phyloP scores from a whole-genome alignment of 2,113 vertebrate genomes.

The Cebidichthys violaceus region DNA sequence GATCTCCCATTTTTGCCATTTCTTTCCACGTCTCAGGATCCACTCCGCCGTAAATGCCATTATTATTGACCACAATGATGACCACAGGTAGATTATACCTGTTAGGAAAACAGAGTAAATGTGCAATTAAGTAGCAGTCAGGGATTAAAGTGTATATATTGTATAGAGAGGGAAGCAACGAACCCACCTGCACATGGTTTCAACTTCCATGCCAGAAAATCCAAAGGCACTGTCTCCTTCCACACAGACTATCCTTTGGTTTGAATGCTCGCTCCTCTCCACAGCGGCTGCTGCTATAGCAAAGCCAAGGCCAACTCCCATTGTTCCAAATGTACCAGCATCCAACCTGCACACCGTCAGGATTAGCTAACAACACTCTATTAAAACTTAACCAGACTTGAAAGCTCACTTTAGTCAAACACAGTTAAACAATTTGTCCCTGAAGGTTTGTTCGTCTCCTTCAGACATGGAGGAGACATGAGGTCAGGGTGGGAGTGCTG shows the following conservation, averaged over 20 bases:
- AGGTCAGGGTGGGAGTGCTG: background rate
- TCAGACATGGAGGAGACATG: background rate
- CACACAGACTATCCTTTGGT: conserved; percentile 88
- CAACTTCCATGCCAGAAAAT: conserved; percentile 98
- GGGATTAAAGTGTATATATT: background rate
- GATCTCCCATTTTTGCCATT: conserved; percentile 86
- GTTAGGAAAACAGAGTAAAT: conserved; percentile 14
- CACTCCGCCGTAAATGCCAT: conserved; percentile 95
- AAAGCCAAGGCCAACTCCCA: conserved; percentile 97
- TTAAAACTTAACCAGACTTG: background rate
- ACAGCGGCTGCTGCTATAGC: conserved; percentile 92
- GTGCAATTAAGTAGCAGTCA: background rate
- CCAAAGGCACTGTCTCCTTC: conserved; percentile 98
- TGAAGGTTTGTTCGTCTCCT: background rate
- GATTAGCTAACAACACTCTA: conserved; percentile 19
- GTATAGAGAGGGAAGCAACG: background rate
- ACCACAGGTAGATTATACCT: conserved; percentile 94
- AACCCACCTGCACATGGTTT: conserved; percentile 95
- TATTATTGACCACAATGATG: conserved; percentile 95
- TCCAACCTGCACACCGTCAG: conserved; percentile 87
- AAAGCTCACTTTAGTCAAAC: background rate
- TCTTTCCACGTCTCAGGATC: conserved; percentile 88
- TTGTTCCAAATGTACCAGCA: conserved; percentile 97
- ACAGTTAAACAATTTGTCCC: background rate
- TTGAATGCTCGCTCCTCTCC: conserved; percentile 79